These are phyloP conservation scores for Sebastes oblongus DNA, from an alignment of 2,797 vertebrate species.

Conservation along the genomic window DNA sequence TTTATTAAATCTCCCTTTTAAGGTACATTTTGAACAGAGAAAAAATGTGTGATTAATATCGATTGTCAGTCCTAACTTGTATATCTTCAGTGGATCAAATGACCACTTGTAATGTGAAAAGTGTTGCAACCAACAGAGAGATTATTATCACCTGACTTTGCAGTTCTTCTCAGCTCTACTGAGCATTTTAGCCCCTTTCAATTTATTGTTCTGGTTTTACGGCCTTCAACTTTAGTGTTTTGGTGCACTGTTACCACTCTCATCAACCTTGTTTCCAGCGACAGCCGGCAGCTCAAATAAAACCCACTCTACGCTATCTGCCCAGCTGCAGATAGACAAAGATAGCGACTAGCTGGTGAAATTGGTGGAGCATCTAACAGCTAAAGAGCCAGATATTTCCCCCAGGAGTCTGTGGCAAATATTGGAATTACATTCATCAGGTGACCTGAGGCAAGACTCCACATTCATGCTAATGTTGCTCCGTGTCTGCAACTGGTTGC, in stretches of 20 bases:
- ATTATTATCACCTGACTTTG: background rate
- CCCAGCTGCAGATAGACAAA: no score
- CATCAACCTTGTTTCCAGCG: background rate
- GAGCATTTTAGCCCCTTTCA: background rate
- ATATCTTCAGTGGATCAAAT: background rate
- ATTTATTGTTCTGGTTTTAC: background rate
- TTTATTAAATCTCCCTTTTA: no score
- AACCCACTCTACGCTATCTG: background rate
- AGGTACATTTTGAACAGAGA: no score
- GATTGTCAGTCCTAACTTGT: background rate
- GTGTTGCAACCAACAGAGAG: background rate
- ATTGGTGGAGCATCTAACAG: no score
- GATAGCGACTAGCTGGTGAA: no score
- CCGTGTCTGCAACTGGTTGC: background rate
- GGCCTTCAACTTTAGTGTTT: background rate
- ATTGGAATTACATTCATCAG: background rate
- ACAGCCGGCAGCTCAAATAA: background rate
- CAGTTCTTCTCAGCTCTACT: background rate
- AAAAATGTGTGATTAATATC: no score
- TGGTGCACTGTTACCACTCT: background rate
- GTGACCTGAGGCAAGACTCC: background rate
- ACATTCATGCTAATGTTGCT: background rate
- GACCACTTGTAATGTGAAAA: background rate
- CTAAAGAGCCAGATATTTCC: no score
- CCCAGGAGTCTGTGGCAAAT: background rate